Evolutionary conservation across 2,113 vertebrate genomes (phyloP), one percentile per base, ranked within the genome.

Genomic region (Podilymbus podiceps): DNA sequence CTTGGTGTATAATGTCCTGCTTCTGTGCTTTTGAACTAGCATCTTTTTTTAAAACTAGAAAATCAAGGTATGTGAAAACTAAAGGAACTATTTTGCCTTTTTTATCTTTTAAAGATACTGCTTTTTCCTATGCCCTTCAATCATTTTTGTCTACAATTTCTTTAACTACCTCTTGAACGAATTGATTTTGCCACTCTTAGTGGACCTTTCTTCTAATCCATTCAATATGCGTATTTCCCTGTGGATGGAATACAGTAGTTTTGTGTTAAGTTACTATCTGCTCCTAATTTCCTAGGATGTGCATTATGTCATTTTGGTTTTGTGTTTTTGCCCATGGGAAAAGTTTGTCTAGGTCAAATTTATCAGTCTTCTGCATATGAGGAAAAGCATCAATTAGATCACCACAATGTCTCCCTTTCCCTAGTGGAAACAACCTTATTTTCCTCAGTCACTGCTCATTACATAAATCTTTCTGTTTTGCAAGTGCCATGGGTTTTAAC

Each of bases 261-360:
- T 92, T 66, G 64, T 84, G 47, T 92, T 94, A 73, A 12, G 64
- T 94, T 95, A 62, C 92, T 98, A 94, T 96, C 96, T 97, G 88
- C 80, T 97, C 90, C 71, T 96, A 58, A 97, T 98, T 98, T 98
- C 82, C 91, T 79, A 88, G 38, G 67, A 91, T 90, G 52, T 91
- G 53, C 62, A 95, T 97, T 96, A 96, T 89, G 83, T 97, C 94
- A 97, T 97, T 62, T 95, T 90, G n/a, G 16, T 95, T 97, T 94
- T 95, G 60, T 88, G 27, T 46, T 81, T 81, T 93, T 97, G 90
- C 94, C 30, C 63, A 62, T 92, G 87, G 69, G 95, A 97, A 96
- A 97, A 95, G 64, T 81, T 96, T 97, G 71, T 95, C 92, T 60
- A 68, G 60, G 85, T 93, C 85, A 91, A 83, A 97, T 95, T 94